Percentiles rank a stretch among this genome's conserved stretches.
These are phyloP conservation scores for Abrostola tripartita DNA, from an alignment of 2,888 invertebrate species.

Conservation along the genomic window DNA sequence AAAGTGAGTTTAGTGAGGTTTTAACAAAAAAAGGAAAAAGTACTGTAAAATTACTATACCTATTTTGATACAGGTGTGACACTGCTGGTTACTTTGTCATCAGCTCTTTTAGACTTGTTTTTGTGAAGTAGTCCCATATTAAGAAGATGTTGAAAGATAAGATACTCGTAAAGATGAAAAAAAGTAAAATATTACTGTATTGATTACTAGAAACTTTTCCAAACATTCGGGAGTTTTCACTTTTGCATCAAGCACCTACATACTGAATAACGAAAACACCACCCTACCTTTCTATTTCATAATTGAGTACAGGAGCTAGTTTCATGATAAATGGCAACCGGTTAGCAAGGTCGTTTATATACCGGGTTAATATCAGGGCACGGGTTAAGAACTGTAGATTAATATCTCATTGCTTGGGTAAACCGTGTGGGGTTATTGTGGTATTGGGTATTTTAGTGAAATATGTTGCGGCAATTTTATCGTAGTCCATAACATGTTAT, in stretches of 20 bases:
- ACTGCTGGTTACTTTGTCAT: too few relatives aligned
- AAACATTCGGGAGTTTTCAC: too few relatives aligned
- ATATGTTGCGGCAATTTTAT: constrained; percentile 15
- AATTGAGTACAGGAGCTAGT: constrained; percentile 23
- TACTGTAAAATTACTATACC: too few relatives aligned
- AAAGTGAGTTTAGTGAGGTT: too few relatives aligned
- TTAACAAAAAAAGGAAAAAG: too few relatives aligned
- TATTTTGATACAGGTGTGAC: too few relatives aligned
- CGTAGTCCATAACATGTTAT: constrained; percentile 8
- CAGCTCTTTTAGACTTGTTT: too few relatives aligned
- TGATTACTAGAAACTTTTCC: constrained; percentile 7
- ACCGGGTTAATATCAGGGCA: constrained; percentile 43
- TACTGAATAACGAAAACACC: too few relatives aligned
- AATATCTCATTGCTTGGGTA: constrained; percentile 46
- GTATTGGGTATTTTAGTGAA: constrained; percentile 29
- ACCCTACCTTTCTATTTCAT: constrained; percentile 8
- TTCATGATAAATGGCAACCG: constrained; percentile 40
- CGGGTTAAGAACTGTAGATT: constrained; percentile 46
- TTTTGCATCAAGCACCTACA: too few relatives aligned
- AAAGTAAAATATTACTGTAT: neutral
- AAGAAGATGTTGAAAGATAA: too few relatives aligned
- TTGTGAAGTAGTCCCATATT: too few relatives aligned
- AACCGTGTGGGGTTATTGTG: constrained; percentile 20
- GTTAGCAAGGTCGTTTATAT: constrained; percentile 40
- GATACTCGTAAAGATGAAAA: too few relatives aligned